Evolutionary conservation across 2,888 invertebrate species (phyloP), one percentile per base, ranked within the genome.

Genomic region (Loripinus fragilis): DNA sequence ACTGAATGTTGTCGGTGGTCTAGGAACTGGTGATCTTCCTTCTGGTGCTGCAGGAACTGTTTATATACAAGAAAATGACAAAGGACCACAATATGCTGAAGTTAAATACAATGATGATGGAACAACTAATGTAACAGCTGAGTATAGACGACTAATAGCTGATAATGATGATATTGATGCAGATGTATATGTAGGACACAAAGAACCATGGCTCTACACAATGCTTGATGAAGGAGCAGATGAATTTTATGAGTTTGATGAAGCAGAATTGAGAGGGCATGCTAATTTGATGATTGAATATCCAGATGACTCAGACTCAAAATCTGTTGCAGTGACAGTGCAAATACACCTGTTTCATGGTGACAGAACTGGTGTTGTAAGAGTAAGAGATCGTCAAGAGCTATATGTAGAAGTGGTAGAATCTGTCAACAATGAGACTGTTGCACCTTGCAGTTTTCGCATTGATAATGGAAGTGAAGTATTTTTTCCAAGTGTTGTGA

Each of bases 61-160:
- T 2, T 90, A 90, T 67, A 71, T 88, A 0, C 87, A 90, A 65
- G 90, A 90, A 74, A 87, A 87, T 35, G 86, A 80, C 15, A 76
- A 89, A 65, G 90, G 90, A 23, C 90, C 90, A n/a, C 88, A 89
- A 76, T 90, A 90, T 78, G 87, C 88, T 15, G 89, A 89, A 38
- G 80, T 89, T 25, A 90, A 90, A 73, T 90, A 90, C 76, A 83
- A 88, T 71, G 60, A 55, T 35, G 45, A 64, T 0, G 85, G 85
- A 64, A 66, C 65, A 48, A 76, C 80, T 8, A 69, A 66, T 33
- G 64, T 50, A 5, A 77, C 80, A 35, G 88, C 88, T 2, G 71
- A 78, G 30, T 86, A 89, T 72, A 83, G 80, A 67, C 74, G 88
- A 25, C 69, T 90, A 7, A 85, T 87, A 65, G 76, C 89, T 7